phyloP scores from a whole-genome alignment of 92 coral and sea anemone species.

The Paragorgia papillata region DNA sequence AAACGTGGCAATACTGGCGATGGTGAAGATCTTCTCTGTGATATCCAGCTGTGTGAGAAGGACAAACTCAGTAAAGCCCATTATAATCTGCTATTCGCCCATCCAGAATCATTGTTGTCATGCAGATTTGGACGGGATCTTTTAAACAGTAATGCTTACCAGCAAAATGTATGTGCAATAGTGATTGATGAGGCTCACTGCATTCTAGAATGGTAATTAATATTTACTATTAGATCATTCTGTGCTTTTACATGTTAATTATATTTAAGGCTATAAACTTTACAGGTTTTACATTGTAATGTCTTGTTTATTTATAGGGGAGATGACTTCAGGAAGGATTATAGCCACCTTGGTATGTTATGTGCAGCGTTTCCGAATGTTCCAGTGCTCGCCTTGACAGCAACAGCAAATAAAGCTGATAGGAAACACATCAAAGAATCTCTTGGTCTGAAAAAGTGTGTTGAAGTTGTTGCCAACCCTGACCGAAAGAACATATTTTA shows the following conservation, averaged over 20 bases:
- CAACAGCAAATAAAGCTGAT: not conserved
- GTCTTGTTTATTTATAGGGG: conserved; percentile 21
- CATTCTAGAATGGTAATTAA: conserved; percentile 17
- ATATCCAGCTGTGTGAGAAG: too few species aligned
- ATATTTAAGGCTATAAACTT: too few species aligned
- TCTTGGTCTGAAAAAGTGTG: not conserved
- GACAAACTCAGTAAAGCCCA: too few species aligned
- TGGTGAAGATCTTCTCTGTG: too few species aligned
- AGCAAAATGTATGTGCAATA: conserved; percentile 15
- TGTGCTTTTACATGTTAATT: too few species aligned
- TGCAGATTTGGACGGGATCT: too few species aligned
- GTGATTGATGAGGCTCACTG: conserved; percentile 25
- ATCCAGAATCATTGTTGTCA: too few species aligned
- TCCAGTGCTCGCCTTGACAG: conserved; percentile 22
- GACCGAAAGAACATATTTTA: conserved; percentile 16
- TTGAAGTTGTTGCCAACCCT: conserved; percentile 6
- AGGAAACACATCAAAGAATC: not conserved
- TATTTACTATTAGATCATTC: not conserved
- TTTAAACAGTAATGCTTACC: not conserved
- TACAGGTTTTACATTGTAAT: too few species aligned
- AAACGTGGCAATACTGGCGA: too few species aligned
- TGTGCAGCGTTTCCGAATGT: conserved; percentile 23
- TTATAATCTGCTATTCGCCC: too few species aligned
- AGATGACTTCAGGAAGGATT: conserved; percentile 19
- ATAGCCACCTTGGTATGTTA: conserved; percentile 17